Evolutionary conservation across 2,113 vertebrate genomes (phyloP), one percentile per base, ranked within the genome.

Genomic region (Tragelaphus buxtoni): DNA sequence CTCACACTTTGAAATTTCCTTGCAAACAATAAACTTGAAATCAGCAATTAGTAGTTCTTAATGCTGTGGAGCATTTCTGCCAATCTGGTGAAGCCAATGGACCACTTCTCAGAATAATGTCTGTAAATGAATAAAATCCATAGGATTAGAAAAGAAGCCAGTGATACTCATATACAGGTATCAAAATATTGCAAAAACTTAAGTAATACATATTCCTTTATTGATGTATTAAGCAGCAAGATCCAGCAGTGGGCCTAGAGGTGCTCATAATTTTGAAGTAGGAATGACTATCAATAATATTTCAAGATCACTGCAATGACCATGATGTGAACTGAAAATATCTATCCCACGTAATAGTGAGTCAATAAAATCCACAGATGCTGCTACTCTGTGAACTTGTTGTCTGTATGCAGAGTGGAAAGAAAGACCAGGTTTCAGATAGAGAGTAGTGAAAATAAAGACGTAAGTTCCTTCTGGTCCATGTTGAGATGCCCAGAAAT

Each of bases 11-110:
- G 86, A 93, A 7, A 56, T 96, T 95, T 96, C 94, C 79, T 87
- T 93, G 80, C 79, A 94, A 96, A 95, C 32, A 42, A 60, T 90
- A 86, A 77, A 88, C 82, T 95, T 86, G 47, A 94, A 76, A 88
- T 26, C 20, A 74, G 20, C 28, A 18, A 94, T 85, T 90, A 86
- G 58, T 42, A 63, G 35, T 90, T 92, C 86, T 86, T 95, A 72
- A 72, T 91, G 61, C 85, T 6, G 1, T 76, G 30, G 61, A 96
- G 47, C 45, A 1, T 45, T 47, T 79, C 88, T 93, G 35, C 49
- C 80, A 63, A 49, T 84, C 87, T 91, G 35, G 63, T 85, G 56
- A 97, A 93, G 53, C 53, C 55, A 91, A 1, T 58, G 69, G 17
- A 82, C 80, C 30, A 35, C 69, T 90, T 85, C 49, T 77, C n/a